Conservation (phyloP, 2,113 vertebrate genomes). For the Tretioscincus oriximinensis region DNA sequence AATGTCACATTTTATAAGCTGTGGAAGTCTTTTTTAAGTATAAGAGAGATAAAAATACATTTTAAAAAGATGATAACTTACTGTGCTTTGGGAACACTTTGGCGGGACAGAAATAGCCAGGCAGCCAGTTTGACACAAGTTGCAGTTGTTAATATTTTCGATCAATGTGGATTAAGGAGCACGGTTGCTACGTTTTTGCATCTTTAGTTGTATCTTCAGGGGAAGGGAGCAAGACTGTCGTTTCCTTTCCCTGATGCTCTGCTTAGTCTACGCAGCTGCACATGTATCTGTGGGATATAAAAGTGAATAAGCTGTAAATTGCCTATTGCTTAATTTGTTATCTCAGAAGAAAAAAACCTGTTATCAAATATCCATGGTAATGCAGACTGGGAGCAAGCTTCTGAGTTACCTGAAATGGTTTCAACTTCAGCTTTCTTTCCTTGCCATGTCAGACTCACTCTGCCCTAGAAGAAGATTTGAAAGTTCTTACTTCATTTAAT, state of each 20-base stretch:
- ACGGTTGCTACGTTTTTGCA: slow-evolving; percentile 14
- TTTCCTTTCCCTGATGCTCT: neutral
- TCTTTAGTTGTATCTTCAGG: neutral
- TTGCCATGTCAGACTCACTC: neutral
- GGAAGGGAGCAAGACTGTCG: neutral
- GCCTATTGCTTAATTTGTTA: neutral
- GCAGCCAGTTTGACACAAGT: neutral
- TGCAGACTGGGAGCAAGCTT: neutral
- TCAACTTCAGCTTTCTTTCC: neutral
- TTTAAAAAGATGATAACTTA: neutral
- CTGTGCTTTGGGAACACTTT: neutral
- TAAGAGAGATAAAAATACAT: neutral
- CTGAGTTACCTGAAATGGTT: neutral
- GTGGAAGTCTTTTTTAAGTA: neutral
- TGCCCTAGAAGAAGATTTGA: neutral
- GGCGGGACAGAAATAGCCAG: neutral
- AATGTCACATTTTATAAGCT: no score
- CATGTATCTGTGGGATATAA: neutral
- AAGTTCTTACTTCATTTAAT: neutral
- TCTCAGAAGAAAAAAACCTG: neutral
- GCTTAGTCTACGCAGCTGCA: neutral
- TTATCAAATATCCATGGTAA: neutral
- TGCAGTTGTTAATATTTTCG: slow-evolving; percentile 19
- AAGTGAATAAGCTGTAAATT: neutral
- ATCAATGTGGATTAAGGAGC: slow-evolving; percentile 8